Conservation (phyloP, 2,797 vertebrate genomes). For the Sebastolobus alascanus region DNA sequence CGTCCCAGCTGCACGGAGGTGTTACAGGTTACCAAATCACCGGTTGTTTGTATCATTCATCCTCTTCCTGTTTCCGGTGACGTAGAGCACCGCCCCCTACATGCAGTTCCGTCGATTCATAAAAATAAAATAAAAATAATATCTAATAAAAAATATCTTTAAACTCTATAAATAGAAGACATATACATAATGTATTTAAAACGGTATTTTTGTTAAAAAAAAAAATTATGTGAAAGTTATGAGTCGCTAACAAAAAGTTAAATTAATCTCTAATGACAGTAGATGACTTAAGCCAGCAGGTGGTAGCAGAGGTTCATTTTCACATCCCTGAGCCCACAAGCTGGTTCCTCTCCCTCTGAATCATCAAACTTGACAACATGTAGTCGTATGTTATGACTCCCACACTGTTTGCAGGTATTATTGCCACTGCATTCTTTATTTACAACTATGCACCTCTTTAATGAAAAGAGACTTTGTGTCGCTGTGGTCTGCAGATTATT, state of each 20-base stretch:
- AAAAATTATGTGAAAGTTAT: background rate
- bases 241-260: background rate
- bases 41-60: conserved; percentile 15
- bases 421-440: background rate
- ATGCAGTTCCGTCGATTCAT: background rate
- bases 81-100: conserved; percentile 15
- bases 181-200: background rate
- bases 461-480: background rate
- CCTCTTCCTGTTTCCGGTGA: conserved; percentile 77
- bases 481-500: background rate
- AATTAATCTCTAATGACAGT: background rate
- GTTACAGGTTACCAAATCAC: conserved; percentile 6
- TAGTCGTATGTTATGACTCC: background rate
- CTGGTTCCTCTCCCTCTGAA: background rate
- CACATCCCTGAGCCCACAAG: background rate
- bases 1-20: conserved; percentile 9
- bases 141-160: background rate
- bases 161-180: background rate
- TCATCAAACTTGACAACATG: background rate
- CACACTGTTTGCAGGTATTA: background rate
- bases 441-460: background rate
- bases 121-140: background rate
- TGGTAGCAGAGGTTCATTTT: conserved; percentile 55
- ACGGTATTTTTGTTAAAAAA: accelerated
- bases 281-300: conserved; percentile 36